Percentiles rank a stretch among this genome's conserved stretches.
phyloP scores from a whole-genome alignment of 1,140 invertebrate genomes.

The Venturia canescens region DNA sequence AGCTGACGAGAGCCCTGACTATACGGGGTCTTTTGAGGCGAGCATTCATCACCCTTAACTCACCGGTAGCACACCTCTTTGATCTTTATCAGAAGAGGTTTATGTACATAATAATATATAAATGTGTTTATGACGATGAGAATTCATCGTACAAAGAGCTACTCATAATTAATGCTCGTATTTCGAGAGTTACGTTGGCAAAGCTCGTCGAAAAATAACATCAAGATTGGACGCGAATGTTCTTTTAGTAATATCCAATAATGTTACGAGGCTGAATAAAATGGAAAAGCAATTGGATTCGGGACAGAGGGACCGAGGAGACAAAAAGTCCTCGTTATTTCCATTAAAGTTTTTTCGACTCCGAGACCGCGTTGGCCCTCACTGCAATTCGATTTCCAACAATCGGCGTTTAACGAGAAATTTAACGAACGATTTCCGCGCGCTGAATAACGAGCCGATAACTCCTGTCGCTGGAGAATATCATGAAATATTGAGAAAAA shows the following conservation, averaged over 20 bases:
- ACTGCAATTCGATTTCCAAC: too few relatives aligned
- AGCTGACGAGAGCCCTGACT: conserved; percentile 14
- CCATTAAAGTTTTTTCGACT: too few relatives aligned
- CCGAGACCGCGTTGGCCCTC: too few relatives aligned
- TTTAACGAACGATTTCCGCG: too few relatives aligned
- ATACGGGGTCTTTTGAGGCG: conserved; percentile 1
- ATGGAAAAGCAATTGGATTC: too few relatives aligned
- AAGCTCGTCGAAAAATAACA: not conserved
- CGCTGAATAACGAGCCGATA: too few relatives aligned
- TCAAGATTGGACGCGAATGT: not conserved
- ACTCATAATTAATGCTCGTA: not conserved
- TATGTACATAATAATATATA: not conserved
- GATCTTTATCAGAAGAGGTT: conserved; percentile 4
- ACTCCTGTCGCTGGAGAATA: too few relatives aligned
- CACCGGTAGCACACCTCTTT: conserved; percentile 21
- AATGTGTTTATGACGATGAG: not conserved
- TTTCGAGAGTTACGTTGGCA: not conserved
- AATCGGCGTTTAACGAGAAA: too few relatives aligned
- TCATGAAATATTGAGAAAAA: not conserved
- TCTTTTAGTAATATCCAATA: not conserved
- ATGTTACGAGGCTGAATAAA: too few relatives aligned
- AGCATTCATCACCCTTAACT: conserved; percentile 27
- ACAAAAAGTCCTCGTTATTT: too few relatives aligned
- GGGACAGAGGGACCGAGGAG: too few relatives aligned
- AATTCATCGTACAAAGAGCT: not conserved